Conservation (phyloP, 1,140 invertebrate genomes). For the Agrilus planipennis region DNA sequence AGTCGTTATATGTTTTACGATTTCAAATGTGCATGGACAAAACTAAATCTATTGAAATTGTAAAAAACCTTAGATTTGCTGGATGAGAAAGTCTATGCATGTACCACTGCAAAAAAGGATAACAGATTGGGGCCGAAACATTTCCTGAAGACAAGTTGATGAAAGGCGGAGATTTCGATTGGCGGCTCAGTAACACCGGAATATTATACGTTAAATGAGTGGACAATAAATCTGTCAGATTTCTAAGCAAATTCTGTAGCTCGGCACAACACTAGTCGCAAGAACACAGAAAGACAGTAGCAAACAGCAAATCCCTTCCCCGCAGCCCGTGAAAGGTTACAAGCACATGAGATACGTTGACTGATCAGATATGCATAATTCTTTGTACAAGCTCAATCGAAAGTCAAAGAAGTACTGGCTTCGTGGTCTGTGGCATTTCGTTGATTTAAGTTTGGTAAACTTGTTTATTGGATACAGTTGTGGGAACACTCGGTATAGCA, state of each 20-base stretch:
- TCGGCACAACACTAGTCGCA: neutral
- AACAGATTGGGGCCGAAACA: neutral
- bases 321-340: conserved; percentile 25
- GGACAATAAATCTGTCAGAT: conserved; percentile 31
- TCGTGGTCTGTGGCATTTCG: conserved; percentile 14
- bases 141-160: conserved; percentile 26
- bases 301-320: conserved; percentile 18
- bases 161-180: conserved; percentile 29
- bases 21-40: no score
- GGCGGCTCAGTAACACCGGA: conserved; percentile 25
- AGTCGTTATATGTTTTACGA: no score
- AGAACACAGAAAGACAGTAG: conserved; percentile 7
- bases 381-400: conserved; percentile 26
- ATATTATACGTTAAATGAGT: conserved; percentile 32
- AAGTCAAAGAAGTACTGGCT: conserved; percentile 30
- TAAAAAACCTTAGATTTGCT: no score
- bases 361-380: conserved; percentile 30
- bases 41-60: no score
- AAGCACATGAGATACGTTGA: conserved; percentile 32
- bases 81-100: neutral
- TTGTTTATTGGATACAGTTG: conserved; percentile 13
- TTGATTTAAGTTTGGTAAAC: conserved; percentile 17
- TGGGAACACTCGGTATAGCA: no score
- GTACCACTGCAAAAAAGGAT: neutral
- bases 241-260: conserved; percentile 32